Base-by-base conservation (phyloP, 2,797 vertebrate genomes). In the Ceryle rudis region DNA sequence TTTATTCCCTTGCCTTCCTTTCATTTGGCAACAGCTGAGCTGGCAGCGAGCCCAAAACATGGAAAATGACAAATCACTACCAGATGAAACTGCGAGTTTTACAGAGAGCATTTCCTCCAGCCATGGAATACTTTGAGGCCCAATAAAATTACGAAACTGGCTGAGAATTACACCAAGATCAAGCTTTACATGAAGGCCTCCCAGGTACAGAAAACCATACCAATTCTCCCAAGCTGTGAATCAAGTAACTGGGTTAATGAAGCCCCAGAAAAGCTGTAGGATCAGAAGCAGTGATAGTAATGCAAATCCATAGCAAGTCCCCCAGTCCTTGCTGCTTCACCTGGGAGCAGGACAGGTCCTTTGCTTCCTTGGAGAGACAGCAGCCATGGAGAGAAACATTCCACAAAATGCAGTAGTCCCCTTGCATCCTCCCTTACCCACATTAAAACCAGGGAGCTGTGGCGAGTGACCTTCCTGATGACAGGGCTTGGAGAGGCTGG, bases 51-150 rank as follows among this genome's bases (percentile, higher is more conserved):
- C 98, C 98, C 90, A 94, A 98, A 97, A 95, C 98, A 97, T 91
- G 95, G 94, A 95, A 96, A 98, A 97, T 95, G 98, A 98, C 98
- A 98, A 99, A 99, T 98, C 97, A 98, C 97, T 98, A 98, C 98
- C 98, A 98, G 98, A 98, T 98, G 98, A 98, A 97, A 95, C 90
- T 92, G 58, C 47, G 91, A 92, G 96, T 96, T 97, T 96, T 96
- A 98, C 96, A 97, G 3, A 71, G 89, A 97, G 94, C 74, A 90
- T 97, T 98, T 98, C 98, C 98, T 98, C 92, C 95, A 95, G 93
- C 85, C 88, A 93, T 89, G 85, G 93, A 96, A 96, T 78, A 94
- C 55, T 96, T 90, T 81, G 97, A 97, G 97, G 95, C 90, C 94
- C 33, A 95, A 95, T 95, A 97, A 98, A 97, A 97, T 97, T 94